Conservation (phyloP, 1,140 invertebrate genomes). For the Ectropis grisescens region DNA sequence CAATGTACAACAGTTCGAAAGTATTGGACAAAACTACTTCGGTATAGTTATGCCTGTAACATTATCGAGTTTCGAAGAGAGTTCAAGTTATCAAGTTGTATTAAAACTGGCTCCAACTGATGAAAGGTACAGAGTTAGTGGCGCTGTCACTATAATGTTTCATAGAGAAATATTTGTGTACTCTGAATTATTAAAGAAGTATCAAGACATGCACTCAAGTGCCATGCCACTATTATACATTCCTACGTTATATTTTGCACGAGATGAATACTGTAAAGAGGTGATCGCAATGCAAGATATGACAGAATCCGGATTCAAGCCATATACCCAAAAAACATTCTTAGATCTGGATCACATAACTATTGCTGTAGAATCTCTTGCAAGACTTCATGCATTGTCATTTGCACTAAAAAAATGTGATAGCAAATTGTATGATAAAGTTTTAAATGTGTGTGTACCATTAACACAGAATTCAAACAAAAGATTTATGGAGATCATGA, state of each 20-base stretch:
- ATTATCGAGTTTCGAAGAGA: conserved; percentile 18
- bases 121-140: conserved; percentile 47
- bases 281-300: conserved; percentile 47
- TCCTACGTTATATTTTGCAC: conserved; percentile 38
- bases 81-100: conserved; percentile 27
- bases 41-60: conserved; percentile 39
- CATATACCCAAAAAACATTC: conserved; percentile 29
- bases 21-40: conserved; percentile 51
- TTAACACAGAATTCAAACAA: conserved; percentile 31
- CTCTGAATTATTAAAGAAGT: conserved; percentile 25
- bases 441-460: conserved; percentile 31
- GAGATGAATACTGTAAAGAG: conserved; percentile 41
- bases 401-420: conserved; percentile 34
- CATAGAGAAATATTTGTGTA: conserved; percentile 46
- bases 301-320: conserved; percentile 29
- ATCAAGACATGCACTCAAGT: conserved; percentile 19
- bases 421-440: conserved; percentile 21
- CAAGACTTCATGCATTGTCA: conserved; percentile 45
- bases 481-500: conserved; percentile 40
- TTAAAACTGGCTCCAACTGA: conserved; percentile 52
- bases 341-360: conserved; percentile 36
- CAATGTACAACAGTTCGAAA: conserved; percentile 26
- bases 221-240: conserved; percentile 16
- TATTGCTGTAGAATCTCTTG: conserved; percentile 33
- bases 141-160: conserved; percentile 48